Evolutionary conservation across 1,140 invertebrate genomes (phyloP).

Genomic region (Pomacea maculata): DNA sequence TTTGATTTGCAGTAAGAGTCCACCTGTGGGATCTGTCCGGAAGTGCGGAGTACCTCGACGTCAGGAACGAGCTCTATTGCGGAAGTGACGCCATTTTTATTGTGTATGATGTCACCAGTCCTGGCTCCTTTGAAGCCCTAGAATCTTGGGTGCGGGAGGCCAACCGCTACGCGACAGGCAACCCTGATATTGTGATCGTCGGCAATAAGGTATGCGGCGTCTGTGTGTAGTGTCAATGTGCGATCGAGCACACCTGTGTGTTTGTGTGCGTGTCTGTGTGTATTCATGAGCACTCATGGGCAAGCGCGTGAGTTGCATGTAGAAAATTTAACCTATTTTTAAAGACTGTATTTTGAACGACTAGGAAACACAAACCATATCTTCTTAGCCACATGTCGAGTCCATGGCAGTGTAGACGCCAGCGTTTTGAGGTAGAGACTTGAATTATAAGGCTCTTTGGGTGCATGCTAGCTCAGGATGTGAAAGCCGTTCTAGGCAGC

Average conservation of each 20-base stretch:
- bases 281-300: too few species aligned
- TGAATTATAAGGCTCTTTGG: too few species aligned
- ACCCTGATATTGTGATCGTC: conserved; percentile 51
- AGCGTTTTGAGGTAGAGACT: too few species aligned
- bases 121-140: conserved; percentile 52
- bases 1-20: conserved; percentile 50
- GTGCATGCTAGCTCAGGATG: too few species aligned
- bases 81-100: conserved; percentile 59
- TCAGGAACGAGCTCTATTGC: conserved; percentile 60
- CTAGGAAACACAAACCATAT: too few species aligned
- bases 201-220: conserved; percentile 53
- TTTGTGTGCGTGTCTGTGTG: not conserved
- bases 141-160: conserved; percentile 59
- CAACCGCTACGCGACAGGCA: conserved; percentile 41
- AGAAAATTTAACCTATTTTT: too few species aligned
- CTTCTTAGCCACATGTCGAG: too few species aligned
- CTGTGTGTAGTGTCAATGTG: not conserved
- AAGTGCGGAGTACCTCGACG: conserved; percentile 57
- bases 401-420: too few species aligned
- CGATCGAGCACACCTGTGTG: not conserved
- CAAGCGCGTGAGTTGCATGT: too few species aligned
- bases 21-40: conserved; percentile 63
- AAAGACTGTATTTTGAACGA: too few species aligned
- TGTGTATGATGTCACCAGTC: conserved; percentile 58
- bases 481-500: too few species aligned